These are phyloP conservation scores for Aelia acuminata DNA, from an alignment of 2,888 invertebrate species.

Conservation along the genomic window DNA sequence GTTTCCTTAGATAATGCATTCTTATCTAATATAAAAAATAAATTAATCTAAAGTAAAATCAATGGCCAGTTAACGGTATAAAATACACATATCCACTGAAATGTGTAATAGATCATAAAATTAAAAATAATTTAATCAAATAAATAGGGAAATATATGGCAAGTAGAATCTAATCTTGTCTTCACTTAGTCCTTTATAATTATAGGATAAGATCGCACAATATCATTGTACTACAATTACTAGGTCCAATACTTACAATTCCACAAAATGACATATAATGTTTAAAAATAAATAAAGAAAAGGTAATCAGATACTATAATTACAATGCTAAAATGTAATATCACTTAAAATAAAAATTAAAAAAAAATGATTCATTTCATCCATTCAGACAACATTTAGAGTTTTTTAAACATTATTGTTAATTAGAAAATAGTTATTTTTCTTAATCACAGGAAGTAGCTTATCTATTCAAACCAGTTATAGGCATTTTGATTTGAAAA, in stretches of 20 bases:
- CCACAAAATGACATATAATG: not conserved
- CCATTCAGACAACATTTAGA: not conserved
- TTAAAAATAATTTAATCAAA: not conserved
- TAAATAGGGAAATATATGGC: constrained; percentile 18
- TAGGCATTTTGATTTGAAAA: not conserved
- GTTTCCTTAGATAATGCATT: not conserved
- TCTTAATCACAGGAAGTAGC: not conserved
- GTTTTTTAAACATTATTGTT: not conserved
- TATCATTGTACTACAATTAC: not conserved
- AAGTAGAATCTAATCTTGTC: not conserved
- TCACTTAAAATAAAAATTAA: not conserved
- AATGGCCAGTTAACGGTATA: not conserved
- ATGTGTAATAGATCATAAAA: not conserved
- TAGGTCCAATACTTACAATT: not conserved
- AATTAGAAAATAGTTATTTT: not conserved
- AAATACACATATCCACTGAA: not conserved
- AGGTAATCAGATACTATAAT: not conserved
- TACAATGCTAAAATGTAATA: not conserved
- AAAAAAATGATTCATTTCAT: not conserved
- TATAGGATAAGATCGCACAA: not conserved
- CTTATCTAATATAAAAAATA: not conserved
- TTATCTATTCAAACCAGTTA: not conserved
- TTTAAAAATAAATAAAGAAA: not conserved
- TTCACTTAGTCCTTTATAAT: not conserved
- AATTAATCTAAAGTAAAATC: not conserved